Percentiles rank a stretch among this genome's conserved stretches.
phyloP scores from a whole-genome alignment of 2,888 invertebrate genomes.

The Coenonympha glycerion region DNA sequence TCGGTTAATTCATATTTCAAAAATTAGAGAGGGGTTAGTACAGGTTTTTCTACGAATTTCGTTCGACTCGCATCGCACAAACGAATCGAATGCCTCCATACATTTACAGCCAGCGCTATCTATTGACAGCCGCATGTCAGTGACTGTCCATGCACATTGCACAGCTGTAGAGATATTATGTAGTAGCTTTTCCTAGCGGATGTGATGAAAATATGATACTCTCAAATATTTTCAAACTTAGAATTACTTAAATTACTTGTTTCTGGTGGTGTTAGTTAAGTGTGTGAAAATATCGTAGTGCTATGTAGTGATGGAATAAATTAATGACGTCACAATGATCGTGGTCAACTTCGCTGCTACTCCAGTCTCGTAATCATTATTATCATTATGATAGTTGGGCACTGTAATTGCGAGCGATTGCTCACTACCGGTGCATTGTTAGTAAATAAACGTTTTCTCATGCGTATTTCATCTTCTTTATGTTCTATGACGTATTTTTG shows the following conservation, averaged over 20 bases:
- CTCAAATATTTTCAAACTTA: neutral
- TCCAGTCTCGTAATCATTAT: neutral
- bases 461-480: neutral
- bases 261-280: neutral
- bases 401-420: conserved; percentile 13
- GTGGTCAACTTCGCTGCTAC: neutral
- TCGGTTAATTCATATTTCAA: no score
- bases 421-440: conserved; percentile 24
- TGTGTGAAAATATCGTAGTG: neutral
- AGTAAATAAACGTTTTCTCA: conserved; percentile 16
- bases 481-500: neutral
- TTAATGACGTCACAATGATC: conserved; percentile 1
- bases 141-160: no score
- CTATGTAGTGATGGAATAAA: neutral
- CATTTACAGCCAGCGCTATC: no score
- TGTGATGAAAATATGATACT: no score
- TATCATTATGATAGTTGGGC: conserved; percentile 5
- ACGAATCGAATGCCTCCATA: no score
- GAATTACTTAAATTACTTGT: neutral
- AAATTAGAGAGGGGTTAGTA: no score
- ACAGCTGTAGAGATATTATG: no score
- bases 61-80: no score
- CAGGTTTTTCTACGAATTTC: no score
- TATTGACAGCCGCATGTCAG: no score
- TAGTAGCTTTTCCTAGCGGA: no score